Percentiles rank a stretch among this genome's conserved stretches.
Evolutionary conservation across 2,797 vertebrate genomes (phyloP).

Genomic region (Anabacerthia variegaticeps): DNA sequence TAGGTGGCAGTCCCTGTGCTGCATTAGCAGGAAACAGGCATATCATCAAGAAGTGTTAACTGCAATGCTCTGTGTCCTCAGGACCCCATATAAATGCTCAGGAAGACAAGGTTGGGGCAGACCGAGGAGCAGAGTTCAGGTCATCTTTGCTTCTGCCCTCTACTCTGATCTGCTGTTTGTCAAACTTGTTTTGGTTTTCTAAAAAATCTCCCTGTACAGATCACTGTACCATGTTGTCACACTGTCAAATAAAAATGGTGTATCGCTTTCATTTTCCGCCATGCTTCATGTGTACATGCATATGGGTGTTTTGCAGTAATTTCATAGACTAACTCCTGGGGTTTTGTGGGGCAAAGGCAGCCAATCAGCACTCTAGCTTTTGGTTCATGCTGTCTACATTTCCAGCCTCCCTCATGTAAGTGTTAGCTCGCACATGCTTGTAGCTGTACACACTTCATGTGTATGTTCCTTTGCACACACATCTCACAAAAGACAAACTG

Average conservation of each 20-base stretch:
- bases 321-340: background rate
- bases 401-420: background rate
- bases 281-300: accelerated
- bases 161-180: background rate
- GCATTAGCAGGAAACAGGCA: background rate
- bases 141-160: accelerated
- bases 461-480: background rate
- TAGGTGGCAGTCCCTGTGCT: background rate
- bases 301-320: background rate
- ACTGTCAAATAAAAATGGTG: background rate
- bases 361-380: background rate
- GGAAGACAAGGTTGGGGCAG: background rate
- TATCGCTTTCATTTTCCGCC: background rate
- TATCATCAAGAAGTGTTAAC: accelerated
- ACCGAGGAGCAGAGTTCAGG: background rate
- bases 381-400: background rate
- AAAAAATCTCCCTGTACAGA: background rate
- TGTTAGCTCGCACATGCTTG: no score
- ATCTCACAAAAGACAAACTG: background rate
- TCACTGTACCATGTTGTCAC: background rate
- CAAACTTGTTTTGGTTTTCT: background rate
- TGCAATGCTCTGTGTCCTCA: background rate
- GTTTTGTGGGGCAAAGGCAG: background rate
- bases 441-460: accelerated
- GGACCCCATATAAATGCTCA: background rate